These are phyloP conservation scores for Eidolon helvum DNA, from an alignment of 2,113 vertebrate species.

Conservation along the genomic window DNA sequence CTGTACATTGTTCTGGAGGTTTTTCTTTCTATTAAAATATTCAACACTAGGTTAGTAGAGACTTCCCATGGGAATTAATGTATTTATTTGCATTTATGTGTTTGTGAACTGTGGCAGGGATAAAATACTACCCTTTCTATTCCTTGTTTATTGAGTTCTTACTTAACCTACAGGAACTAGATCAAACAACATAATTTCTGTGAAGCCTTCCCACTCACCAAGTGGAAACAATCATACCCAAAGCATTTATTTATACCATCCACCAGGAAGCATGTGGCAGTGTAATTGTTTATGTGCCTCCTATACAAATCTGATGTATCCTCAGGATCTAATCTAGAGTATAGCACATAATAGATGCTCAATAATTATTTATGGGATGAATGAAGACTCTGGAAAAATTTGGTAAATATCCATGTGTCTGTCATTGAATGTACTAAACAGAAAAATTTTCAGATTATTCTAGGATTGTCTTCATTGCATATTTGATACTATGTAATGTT, in stretches of 20 bases:
- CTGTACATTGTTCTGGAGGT: background rate
- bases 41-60: background rate
- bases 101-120: background rate
- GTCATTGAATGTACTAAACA: background rate
- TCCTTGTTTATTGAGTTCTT: background rate
- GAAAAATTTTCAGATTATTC: background rate
- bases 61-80: background rate
- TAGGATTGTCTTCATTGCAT: background rate
- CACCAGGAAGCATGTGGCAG: background rate
- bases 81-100: background rate
- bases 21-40: background rate
- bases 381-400: background rate
- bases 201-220: background rate
- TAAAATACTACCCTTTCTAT: background rate
- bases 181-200: background rate
- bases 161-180: background rate
- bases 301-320: background rate
- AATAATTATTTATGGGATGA: background rate
- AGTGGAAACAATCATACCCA: background rate
- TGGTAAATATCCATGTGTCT: background rate
- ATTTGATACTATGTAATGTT: background rate
- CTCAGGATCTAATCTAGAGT: background rate
- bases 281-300: background rate
- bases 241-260: background rate
- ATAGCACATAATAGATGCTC: background rate